Base-by-base conservation (phyloP, 2,797 vertebrate species). In the Xenentodon cancila region DNA sequence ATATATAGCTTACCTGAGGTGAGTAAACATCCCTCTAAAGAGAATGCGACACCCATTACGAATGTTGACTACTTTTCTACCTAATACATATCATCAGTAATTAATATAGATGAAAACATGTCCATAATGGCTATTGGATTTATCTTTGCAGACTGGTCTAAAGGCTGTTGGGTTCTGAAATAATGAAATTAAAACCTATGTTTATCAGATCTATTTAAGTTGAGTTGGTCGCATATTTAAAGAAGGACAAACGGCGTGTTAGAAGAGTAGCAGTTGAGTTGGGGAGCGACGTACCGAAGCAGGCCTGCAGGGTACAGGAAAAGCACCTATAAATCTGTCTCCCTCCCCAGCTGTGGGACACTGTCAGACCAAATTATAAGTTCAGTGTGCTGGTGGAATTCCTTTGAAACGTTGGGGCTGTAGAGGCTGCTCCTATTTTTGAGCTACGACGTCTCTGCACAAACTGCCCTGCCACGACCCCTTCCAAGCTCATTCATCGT, bases 281-380 rank as follows among this genome's bases (percentile, higher is more conserved):
- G 25, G 42, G 65, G 46, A 56, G 71, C 9, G 32, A 61, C 61
- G 77, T 81, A 37, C 64, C 64, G 59, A 64, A 64, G 69, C 18
- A 1, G 52, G 54, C 55, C 72, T 84, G 46, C 34, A 47, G 84
- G 82, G 73, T 53, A 77, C 84, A 84, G 80, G 82, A 82, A 87
- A 82, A 82, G 80, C 73, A 73, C 68, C 80, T 68, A 86, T 89
- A 88, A 88, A 88, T 89, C 83, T 87, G 68, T 73, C 72, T 87
- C 75, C 62, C 77, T 81, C 67, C 74, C 61, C 45, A 71, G 73
- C 80, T 89, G 83, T 79, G 86, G 79, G 85, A 87, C 68, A 88
- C 81, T 72, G 81, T 82, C 79, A 47, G 79, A 85, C 87, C 85
- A 84, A 90, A 90, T 91, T 90, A 90, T 80, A 89, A 82, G 87